These are phyloP conservation scores for Campoletis sonorensis DNA, from an alignment of 1,140 invertebrate species.

Conservation along the genomic window DNA sequence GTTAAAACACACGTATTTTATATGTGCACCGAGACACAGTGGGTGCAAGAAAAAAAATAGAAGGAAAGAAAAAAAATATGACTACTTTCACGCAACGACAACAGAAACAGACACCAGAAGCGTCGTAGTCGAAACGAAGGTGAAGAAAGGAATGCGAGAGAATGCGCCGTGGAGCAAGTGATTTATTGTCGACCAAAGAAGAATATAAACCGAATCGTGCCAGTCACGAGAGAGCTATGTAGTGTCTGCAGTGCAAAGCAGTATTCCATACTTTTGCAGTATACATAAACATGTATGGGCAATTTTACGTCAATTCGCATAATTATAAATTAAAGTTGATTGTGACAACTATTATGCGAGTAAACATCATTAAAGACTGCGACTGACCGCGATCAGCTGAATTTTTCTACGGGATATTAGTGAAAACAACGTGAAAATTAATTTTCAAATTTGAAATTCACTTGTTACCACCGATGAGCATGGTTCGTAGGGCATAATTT, in stretches of 20 bases:
- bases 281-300: background rate
- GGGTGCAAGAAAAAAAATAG: background rate
- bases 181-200: conserved; percentile 29
- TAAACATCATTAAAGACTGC: background rate
- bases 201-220: conserved; percentile 41
- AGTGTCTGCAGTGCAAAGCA: background rate
- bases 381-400: too few species aligned
- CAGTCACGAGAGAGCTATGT: conserved; percentile 24
- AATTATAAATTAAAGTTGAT: too few species aligned
- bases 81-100: conserved; percentile 31
- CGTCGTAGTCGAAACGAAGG: conserved; percentile 30
- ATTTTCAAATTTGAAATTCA: too few species aligned
- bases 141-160: conserved; percentile 41
- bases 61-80: background rate
- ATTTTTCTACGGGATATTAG: too few species aligned
- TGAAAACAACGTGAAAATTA: too few species aligned
- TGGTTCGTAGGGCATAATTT: too few species aligned
- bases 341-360: background rate
- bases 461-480: too few species aligned
- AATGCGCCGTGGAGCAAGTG: conserved; percentile 29
- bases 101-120: background rate
- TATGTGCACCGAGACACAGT: background rate
- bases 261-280: conserved; percentile 13
- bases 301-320: background rate
- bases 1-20: background rate